Base-by-base conservation (phyloP, 2,888 invertebrate genomes). In the Sarcophaga variegata region DNA sequence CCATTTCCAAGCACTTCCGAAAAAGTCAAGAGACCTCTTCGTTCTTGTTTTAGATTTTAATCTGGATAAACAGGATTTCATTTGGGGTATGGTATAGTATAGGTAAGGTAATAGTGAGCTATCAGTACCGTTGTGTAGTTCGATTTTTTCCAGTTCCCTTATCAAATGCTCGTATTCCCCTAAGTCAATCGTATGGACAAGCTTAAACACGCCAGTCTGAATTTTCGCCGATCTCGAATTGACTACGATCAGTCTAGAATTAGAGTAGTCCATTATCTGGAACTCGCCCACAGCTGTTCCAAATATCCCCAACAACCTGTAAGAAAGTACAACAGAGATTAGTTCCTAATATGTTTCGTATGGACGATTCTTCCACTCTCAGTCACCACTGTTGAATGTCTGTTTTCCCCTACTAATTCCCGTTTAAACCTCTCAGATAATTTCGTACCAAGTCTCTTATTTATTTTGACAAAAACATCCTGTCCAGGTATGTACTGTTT, bases 1-100 rank as follows among this genome's bases (percentile, higher is more conserved):
- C 81, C 81, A 88, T 71, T 86, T 88, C 83, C 88, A 20, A 88
- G 78, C 85, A 12, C 45, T 81, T 17, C 81, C 81, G 5, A 75
- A 60, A n/a, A 69, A 60, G n/a, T 22, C 22, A 22, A 22, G 22
- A 22, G 22, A 22, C 22, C 1, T 22, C 22, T 22, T 22, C 22
- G 22, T 22, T 22, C 22, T 22, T 22, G 22, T 22, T 22, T 22
- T 22, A 22, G 22, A 22, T 22, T 22, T 22, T 8, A 71, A 27
- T 59, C 71, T 71, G 59, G 71, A 71, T 60, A 72, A 45, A 60
- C 37, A 60, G 37, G 45, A 72, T 72, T 72, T 37, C 45, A 63
- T 63, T 45, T 74, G 74, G 63, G 20, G 22, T 47, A 47, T 63
- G 45, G 22, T 47, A 25, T 63, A 47, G 10, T n/a, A 66, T 27